These are phyloP conservation scores for Gracilinanus agilis DNA, from an alignment of 2,113 vertebrate species.

Conservation along the genomic window DNA sequence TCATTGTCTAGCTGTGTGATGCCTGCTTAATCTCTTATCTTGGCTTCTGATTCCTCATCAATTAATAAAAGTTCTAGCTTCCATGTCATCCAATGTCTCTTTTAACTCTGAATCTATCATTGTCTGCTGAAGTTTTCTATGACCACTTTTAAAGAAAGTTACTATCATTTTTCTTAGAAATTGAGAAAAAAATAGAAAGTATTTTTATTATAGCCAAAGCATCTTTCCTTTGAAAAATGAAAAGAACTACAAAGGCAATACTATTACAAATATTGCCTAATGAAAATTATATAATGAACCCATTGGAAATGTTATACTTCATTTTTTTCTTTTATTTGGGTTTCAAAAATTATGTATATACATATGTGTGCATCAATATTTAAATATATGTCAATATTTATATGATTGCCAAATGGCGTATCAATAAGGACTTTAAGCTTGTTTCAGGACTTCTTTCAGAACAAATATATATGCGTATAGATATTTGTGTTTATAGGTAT, in stretches of 20 bases:
- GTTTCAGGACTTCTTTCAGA: background rate
- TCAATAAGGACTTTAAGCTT: background rate
- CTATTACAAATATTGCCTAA: background rate
- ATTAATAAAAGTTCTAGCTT: background rate
- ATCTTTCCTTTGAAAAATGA: constrained; percentile 4
- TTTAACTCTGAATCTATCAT: background rate
- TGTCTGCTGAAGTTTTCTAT: background rate
- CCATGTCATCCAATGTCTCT: background rate
- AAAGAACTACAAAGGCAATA: background rate
- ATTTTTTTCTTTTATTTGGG: constrained; percentile 1
- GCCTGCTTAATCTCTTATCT: background rate
- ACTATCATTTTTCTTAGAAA: background rate
- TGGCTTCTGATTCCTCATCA: background rate
- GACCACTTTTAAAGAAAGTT: background rate
- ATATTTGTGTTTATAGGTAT: no score
- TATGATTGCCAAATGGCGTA: background rate
- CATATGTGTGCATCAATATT: background rate
- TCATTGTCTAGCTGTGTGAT: background rate
- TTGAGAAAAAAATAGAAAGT: background rate
- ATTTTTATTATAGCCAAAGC: constrained; percentile 4
- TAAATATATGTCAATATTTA: background rate
- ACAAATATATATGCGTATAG: background rate
- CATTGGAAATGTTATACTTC: constrained; percentile 31
- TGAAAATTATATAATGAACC: background rate
- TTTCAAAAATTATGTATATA: background rate